Conservation (phyloP, 2,113 vertebrate species). For the Pardalotus punctatus region DNA sequence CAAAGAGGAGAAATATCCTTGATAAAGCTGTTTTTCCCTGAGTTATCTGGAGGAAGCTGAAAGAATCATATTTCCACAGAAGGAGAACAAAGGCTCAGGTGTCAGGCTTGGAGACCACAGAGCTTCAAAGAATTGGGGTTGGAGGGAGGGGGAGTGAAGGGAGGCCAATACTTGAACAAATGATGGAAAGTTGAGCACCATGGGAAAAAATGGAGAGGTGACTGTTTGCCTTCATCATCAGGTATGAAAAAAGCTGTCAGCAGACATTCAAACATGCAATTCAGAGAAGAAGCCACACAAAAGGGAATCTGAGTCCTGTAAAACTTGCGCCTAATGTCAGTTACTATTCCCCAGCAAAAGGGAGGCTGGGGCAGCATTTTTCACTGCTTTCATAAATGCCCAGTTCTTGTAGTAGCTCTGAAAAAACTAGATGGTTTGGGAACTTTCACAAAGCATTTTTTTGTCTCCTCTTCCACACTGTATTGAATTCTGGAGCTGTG, state of each 20-base stretch:
- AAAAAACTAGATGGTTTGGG: neutral
- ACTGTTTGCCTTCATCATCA: neutral
- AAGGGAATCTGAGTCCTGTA: neutral
- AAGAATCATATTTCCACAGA: neutral
- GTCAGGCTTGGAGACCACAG: neutral
- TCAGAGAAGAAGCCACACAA: neutral
- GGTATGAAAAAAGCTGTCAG: neutral
- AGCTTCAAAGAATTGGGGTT: neutral
- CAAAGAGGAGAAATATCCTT: neutral
- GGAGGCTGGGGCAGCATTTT: neutral
- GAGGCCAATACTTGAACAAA: neutral
- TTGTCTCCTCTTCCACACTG: accelerated
- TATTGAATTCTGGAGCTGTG: neutral
- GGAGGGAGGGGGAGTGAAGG: accelerated
- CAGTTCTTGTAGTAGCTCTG: neutral
- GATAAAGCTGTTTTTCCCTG: neutral
- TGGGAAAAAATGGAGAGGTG: accelerated
- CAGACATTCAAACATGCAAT: accelerated
- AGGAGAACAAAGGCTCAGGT: neutral
- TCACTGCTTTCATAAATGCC: neutral
- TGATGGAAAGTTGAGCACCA: neutral
- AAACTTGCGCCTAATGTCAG: neutral
- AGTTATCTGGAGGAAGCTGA: neutral
- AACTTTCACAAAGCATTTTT: neutral
- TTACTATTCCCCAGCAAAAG: neutral